Base-by-base conservation (phyloP, 2,113 vertebrate genomes). In the Tauraco erythrolophus region DNA sequence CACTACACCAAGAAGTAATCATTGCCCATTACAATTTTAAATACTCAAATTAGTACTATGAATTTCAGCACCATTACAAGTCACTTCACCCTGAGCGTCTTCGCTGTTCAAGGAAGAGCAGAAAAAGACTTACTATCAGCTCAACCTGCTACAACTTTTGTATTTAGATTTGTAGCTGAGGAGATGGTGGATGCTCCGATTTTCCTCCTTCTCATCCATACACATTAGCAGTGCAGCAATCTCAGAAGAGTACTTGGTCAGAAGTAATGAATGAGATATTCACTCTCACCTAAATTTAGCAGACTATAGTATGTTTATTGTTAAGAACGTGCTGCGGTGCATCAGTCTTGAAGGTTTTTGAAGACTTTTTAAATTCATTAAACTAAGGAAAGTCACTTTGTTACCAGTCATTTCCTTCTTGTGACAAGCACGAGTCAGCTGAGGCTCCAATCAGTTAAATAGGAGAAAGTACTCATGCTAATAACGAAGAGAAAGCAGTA, bases 41-140 rank as follows among this genome's bases (percentile, higher is more conserved):
- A 41, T 11, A 86, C 71, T 89, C 72, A 62, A 91, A 41, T 62
- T 2, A 57, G 10, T n/a, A 33, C 11, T 9, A 13, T 10, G 53
- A 95, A 95, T 93, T 94, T 89, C 84, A 89, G 88, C 45, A 68
- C 33, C 28, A 35, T 50, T 62, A 57, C n/a, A 75, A 94, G 46
- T 70, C 48, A 66, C 61, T 80, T 94, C 12, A 83, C 31, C 25
- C 31, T 88, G 48, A 76, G 43, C 2, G 7, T 11, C 19, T 48
- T 53, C 83, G 85, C 79, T 88, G n/a, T 65, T 51, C 53, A 75
- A 51, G 61, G 45, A 84, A 69, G 39, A 71, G 50, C 46, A 75
- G 71, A 92, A 90, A 6, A 31, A 89, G 65, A 71, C 82, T 89
- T 62, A 43, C 28, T 45, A 79, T 28, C 60, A 48, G 12, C 24